Evolutionary conservation across 1,140 invertebrate species (phyloP).

Genomic region (Batillaria attramentaria): DNA sequence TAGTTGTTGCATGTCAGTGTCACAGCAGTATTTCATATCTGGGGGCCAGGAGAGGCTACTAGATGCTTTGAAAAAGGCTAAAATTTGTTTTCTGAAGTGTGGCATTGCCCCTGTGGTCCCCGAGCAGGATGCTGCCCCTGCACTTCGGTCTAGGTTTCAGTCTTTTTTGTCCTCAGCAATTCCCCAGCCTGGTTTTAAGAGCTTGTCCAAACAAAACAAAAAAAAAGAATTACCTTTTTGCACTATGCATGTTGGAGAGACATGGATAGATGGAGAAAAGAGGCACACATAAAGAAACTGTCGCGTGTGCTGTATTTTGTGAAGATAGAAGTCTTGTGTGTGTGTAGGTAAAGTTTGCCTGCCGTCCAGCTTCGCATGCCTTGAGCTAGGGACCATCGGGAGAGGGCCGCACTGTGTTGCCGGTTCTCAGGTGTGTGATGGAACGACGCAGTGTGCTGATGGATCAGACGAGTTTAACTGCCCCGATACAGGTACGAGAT

Average conservation of each 20-base stretch:
- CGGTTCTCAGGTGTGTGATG: constrained; percentile 96
- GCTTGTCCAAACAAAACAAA: not conserved
- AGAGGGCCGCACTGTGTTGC: constrained; percentile 86
- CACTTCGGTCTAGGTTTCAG: no score
- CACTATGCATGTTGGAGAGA: not conserved
- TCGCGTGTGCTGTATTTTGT: not conserved
- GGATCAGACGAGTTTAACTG: constrained; percentile 71
- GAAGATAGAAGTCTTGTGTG: not conserved
- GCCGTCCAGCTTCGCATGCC: constrained; percentile 67
- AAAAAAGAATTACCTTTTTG: not conserved
- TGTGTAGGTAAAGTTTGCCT: constrained; percentile 47
- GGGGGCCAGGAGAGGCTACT: no score
- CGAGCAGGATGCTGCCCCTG: no score
- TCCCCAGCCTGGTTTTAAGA: no score
- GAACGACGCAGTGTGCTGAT: constrained; percentile 93
- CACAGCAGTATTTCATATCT: no score
- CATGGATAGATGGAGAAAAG: not conserved
- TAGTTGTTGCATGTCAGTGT: no score
- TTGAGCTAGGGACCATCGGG: constrained; percentile 44
- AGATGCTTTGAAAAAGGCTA: no score
- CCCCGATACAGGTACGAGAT: constrained; percentile 33
- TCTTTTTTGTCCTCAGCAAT: no score
- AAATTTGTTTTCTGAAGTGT: no score
- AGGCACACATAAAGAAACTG: not conserved
- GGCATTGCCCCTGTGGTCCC: no score